Evolutionary conservation across 2,888 invertebrate species (phyloP), one percentile per base, ranked within the genome.

Genomic region (Tetranychus truncatus): DNA sequence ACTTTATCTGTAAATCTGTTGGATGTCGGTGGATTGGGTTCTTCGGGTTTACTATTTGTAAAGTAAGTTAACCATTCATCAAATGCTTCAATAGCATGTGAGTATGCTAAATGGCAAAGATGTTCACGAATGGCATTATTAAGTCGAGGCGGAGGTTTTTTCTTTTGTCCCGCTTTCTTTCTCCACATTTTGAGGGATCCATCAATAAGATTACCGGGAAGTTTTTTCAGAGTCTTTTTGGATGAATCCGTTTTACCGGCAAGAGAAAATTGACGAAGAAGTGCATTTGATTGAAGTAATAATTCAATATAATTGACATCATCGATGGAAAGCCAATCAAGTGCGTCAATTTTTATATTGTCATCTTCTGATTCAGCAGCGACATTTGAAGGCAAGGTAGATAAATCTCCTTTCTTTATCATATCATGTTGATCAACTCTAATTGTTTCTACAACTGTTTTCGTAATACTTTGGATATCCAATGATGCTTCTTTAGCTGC

Each of bases 281-380:
- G 86, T 20, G 91, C 88, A 85, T 95, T 95, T n/a, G 91, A 88
- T 81, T 95, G 89, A 86, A 88, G 88, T 34, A 95, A 81, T 11
- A 91, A 89, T 83, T 94, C 94, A 66, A 88, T 86, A 69, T 89
- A 84, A 82, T 94, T 93, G 18, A 87, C 86, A 55, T 79, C 77
- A 80, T 92, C 88, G 80, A 92, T 89, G 44, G 89, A 86, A 9
- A 95, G 83, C 92, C 94, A 95, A 82, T 95, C 94, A 2, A 95
- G 84, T 1, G 92, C 87, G 55, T 87, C 87, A 74, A 91, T 89
- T 82, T 89, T 89, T 77, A 86, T 86, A 75, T 87, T 83, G 82
- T 92, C 92, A 65, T 87, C 86, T 24, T n/a, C 86, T 0, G 88
- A 89, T 76, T 86, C 86, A 2, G 86, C 84, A 77, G 86, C 78